Evolutionary conservation across 2,797 vertebrate genomes (phyloP).

Genomic region (Macroramphosus scolopax): DNA sequence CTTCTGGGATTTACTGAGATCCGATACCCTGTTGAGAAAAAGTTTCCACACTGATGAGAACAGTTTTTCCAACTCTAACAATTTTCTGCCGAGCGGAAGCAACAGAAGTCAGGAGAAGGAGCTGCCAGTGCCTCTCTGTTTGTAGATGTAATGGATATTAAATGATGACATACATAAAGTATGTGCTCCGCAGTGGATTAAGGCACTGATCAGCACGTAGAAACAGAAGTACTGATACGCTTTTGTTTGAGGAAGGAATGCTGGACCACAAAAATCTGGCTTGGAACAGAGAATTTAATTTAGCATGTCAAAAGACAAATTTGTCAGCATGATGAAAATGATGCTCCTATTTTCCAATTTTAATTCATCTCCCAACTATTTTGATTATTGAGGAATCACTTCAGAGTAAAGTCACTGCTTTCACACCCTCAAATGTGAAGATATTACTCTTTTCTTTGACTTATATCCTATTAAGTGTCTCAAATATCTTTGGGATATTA

Average conservation of each 20-base stretch:
- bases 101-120: conserved; percentile 40
- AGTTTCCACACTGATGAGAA: conserved; percentile 70
- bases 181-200: conserved; percentile 31
- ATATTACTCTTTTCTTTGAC: no score
- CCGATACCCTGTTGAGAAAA: conserved; percentile 73
- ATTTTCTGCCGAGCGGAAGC: conserved; percentile 66
- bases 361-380: no score
- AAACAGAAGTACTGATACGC: conserved; percentile 28
- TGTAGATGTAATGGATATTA: conserved; percentile 59
- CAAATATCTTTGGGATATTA: no score
- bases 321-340: conserved; percentile 5
- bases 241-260: conserved; percentile 16
- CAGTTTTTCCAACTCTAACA: conserved; percentile 66
- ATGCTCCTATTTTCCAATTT: no score
- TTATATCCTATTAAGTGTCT: no score
- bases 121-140: conserved; percentile 42
- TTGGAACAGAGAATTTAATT: neutral
- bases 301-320: neutral
- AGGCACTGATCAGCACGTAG: conserved; percentile 28
- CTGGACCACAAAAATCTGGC: no score
- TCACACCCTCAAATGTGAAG: no score
- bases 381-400: no score
- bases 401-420: no score
- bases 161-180: conserved; percentile 62
- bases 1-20: conserved; percentile 72